These are phyloP conservation scores for Cyrtodaria siliqua DNA, from an alignment of 2,888 invertebrate genomes.

Conservation along the genomic window DNA sequence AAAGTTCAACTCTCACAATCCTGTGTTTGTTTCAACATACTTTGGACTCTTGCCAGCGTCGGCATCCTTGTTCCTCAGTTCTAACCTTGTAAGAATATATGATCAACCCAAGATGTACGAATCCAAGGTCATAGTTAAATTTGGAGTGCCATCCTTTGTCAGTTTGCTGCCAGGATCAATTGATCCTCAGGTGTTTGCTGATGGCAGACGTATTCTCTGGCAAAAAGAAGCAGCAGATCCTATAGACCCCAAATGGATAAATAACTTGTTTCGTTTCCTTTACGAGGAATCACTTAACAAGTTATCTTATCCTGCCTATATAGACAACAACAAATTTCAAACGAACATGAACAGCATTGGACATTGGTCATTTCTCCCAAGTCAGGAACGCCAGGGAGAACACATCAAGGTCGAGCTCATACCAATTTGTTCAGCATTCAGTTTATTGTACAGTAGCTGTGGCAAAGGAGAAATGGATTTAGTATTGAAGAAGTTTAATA, in stretches of 20 bases:
- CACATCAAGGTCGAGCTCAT: no score
- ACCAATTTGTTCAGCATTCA: no score
- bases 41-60: slow-evolving; percentile 36
- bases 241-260: slow-evolving; percentile 8
- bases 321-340: background rate
- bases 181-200: background rate
- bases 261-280: slow-evolving; percentile 10
- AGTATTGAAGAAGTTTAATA: no score
- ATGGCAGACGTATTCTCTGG: background rate
- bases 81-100: slow-evolving; percentile 14
- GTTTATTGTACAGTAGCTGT: no score
- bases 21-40: slow-evolving; percentile 21
- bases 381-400: no score
- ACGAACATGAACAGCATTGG: background rate
- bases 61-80: slow-evolving; percentile 30
- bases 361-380: background rate
- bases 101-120: background rate
- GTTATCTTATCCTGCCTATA: no score
- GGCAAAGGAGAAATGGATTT: no score
- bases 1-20: no score
- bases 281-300: slow-evolving; percentile 4
- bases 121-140: background rate
- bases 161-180: background rate
- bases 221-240: background rate
- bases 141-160: slow-evolving; percentile 10